Percentiles rank a stretch among this genome's conserved stretches.
phyloP scores from a whole-genome alignment of 2,797 vertebrate species.

The Euthynnus affinis region DNA sequence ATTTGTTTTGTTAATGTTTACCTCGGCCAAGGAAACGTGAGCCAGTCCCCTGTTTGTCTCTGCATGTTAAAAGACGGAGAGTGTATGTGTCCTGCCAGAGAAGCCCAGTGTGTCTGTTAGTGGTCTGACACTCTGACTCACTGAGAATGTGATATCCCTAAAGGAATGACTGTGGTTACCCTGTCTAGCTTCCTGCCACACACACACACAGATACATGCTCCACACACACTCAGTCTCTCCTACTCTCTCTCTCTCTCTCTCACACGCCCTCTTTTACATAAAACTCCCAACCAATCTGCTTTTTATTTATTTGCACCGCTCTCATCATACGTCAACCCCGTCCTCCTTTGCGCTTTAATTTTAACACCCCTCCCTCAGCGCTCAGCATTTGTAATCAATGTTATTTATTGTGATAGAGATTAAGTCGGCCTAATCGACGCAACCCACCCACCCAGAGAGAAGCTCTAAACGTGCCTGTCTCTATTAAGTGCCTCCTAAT shows the following conservation, averaged over 20 bases:
- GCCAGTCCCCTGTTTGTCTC: slow-evolving; percentile 28
- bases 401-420: slow-evolving; percentile 82
- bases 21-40: slow-evolving; percentile 52
- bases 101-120: slow-evolving; percentile 61
- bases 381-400: slow-evolving; percentile 74
- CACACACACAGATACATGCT: not conserved
- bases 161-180: slow-evolving; percentile 65
- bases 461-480: slow-evolving; percentile 70
- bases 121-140: slow-evolving; percentile 69
- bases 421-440: slow-evolving; percentile 75
- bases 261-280: slow-evolving; percentile 30
- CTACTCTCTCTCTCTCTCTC: slow-evolving; percentile 14
- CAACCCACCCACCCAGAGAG: slow-evolving; percentile 64
- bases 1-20: slow-evolving; percentile 72
- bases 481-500: slow-evolving; percentile 77
- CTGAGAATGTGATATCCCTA: slow-evolving; percentile 63
- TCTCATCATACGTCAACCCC: slow-evolving; percentile 43
- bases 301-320: slow-evolving; percentile 42
- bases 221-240: slow-evolving; percentile 13
- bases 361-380: slow-evolving; percentile 51
- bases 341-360: slow-evolving; percentile 58
- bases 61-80: slow-evolving; percentile 43
- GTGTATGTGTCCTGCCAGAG: slow-evolving; percentile 49
- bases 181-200: slow-evolving; percentile 32
- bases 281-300: slow-evolving; percentile 36